Evolutionary conservation across 2,113 vertebrate genomes (phyloP), one percentile per base, ranked within the genome.

Genomic region (Aptenodytes forsteri): DNA sequence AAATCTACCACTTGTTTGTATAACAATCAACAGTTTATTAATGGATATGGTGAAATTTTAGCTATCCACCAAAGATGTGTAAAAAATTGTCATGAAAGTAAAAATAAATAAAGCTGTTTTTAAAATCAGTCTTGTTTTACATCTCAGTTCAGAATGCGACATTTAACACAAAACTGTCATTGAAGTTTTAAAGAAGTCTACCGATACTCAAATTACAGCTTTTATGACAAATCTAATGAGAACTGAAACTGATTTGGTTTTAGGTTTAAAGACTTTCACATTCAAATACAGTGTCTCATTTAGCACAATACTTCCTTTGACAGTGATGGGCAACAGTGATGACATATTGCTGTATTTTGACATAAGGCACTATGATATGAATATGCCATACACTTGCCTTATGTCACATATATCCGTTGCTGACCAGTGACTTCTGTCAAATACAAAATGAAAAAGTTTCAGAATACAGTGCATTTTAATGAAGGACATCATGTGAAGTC

Each of bases 91-190:
- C 94, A 97, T 75, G 97, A 96, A 97, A 97, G 95, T 97, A 98
- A 98, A 98, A 98, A 98, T 98, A 98, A 99, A 98, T 98, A 98
- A 98, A 98, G 97, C 96, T 96, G 96, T 95, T 96, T 93, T 97
- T 96, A 97, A 97, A 97, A 97, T 98, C 97, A 97, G 97, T 98
- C 97, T 98, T 61, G 64, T 87, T 97, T 93, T 97, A 97, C 97
- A 93, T 75, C 66, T 96, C 36, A 30, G 97, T 97, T 98, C 96
- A 89, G 97, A 95, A 97, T 92, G 94, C 88, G 93, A 98, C 97
- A 96, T 95, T 95, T 67, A 90, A 98, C 96, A 92, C 82, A 95
- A 96, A 97, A 97, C 96, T 91, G 96, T 96, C 97, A 93, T 93
- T 93, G 54, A 94, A 93, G 90, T 95, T 97, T 97, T 73, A 97